These are phyloP conservation scores for Sebastes schlegelii DNA, from an alignment of 2,113 vertebrate genomes.

Conservation along the genomic window DNA sequence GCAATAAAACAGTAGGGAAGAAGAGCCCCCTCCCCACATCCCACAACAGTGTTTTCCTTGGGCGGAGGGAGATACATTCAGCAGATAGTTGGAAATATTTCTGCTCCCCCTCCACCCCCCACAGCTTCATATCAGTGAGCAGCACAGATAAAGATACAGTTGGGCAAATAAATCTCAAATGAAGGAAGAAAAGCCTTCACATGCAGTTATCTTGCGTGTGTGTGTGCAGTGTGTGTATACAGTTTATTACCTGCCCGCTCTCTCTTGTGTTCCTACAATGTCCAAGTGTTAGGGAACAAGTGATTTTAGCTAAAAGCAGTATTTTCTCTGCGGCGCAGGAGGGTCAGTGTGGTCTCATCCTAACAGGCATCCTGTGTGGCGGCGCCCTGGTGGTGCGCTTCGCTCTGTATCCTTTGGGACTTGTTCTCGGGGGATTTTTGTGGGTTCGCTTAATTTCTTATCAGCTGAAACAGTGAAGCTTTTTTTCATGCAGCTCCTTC, in stretches of 20 bases:
- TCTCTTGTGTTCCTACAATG: slow-evolving; percentile 48
- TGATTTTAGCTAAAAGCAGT: slow-evolving; percentile 50
- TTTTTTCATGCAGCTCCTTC: slow-evolving; percentile 12
- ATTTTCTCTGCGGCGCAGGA: slow-evolving; percentile 36
- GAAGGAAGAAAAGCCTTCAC: slow-evolving; percentile 74
- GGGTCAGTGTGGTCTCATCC: slow-evolving; percentile 44
- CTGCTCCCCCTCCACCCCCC: slow-evolving; percentile 47
- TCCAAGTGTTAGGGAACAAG: slow-evolving; percentile 47
- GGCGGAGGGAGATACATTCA: slow-evolving; percentile 78
- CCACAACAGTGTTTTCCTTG: slow-evolving; percentile 66
- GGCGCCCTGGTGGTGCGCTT: not conserved
- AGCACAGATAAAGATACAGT: slow-evolving; percentile 81
- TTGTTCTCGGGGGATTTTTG: slow-evolving; percentile 36
- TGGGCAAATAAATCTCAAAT: slow-evolving; percentile 81
- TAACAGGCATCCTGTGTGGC: slow-evolving; percentile 40
- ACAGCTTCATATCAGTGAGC: slow-evolving; percentile 79
- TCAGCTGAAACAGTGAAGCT: slow-evolving; percentile 42
- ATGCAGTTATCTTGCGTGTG: slow-evolving; percentile 58
- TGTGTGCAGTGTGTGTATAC: slow-evolving; percentile 24
- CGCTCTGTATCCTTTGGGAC: slow-evolving; percentile 33
- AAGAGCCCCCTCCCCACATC: slow-evolving; percentile 41
- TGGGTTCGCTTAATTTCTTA: slow-evolving; percentile 60
- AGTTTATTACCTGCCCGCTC: slow-evolving; percentile 52
- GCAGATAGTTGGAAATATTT: slow-evolving; percentile 83
- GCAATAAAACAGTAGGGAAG: slow-evolving; percentile 81